Evolutionary conservation across 2,113 vertebrate species (phyloP).

Genomic region (Dicentrarchus labrax): DNA sequence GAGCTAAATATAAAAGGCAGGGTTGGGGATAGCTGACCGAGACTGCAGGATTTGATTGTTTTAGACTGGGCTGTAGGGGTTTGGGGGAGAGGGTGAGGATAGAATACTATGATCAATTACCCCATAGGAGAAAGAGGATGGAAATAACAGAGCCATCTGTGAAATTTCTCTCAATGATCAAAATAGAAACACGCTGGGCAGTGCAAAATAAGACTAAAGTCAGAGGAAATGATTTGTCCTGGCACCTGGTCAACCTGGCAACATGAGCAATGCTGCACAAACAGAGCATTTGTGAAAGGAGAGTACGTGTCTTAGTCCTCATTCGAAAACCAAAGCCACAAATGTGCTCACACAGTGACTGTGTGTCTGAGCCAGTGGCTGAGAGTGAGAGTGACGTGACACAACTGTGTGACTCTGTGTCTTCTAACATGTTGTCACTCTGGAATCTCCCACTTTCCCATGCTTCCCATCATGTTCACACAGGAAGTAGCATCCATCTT

Average conservation of each 20-base stretch:
- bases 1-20: neutral
- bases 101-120: neutral
- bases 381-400: neutral
- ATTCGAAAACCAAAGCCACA: neutral
- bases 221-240: neutral
- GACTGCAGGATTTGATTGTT: neutral
- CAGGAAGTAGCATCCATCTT: neutral
- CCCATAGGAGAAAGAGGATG: neutral
- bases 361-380: neutral
- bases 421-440: neutral
- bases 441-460: slow-evolving; percentile 35
- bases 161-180: neutral
- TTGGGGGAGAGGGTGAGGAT: neutral
- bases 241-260: neutral
- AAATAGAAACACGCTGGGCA: neutral
- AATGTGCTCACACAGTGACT: neutral
- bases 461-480: neutral
- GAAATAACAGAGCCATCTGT: neutral
- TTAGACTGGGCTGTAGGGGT: neutral
- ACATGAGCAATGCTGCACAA: neutral
- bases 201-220: neutral
- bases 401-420: neutral
- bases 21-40: neutral
- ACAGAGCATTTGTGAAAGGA: neutral
- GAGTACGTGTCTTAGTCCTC: neutral